A percentile compares a stretch with the other conserved stretches of the same genome.
Conservation (phyloP, 1,140 invertebrate species). For the Laupala kohalensis region DNA sequence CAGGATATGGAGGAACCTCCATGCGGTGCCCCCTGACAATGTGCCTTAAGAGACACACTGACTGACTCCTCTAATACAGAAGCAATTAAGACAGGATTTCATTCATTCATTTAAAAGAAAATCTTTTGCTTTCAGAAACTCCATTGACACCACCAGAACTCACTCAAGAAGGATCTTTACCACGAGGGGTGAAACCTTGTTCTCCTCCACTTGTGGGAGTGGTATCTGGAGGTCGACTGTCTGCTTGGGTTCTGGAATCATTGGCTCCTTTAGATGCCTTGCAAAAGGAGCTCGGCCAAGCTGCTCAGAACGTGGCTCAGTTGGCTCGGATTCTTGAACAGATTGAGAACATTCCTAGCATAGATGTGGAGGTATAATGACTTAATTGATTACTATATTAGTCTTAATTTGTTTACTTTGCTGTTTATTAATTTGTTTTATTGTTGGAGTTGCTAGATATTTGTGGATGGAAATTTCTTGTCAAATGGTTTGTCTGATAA, state of each 20-base stretch:
- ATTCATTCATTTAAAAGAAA: not conserved
- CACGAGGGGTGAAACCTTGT: constrained; percentile 23
- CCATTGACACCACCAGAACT: constrained; percentile 23
- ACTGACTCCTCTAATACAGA: too few relatives aligned
- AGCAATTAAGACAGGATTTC: not conserved
- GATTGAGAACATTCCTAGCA: constrained; percentile 25
- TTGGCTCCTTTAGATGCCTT: constrained; percentile 37
- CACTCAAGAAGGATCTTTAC: constrained; percentile 25
- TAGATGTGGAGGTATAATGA: constrained; percentile 5
- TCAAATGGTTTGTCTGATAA: too few relatives aligned
- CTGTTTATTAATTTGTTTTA: too few relatives aligned
- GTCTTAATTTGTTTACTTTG: too few relatives aligned
- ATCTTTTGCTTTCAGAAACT: constrained; percentile 22
- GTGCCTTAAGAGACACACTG: too few relatives aligned
- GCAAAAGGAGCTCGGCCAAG: constrained; percentile 42
- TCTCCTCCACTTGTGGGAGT: constrained; percentile 10
- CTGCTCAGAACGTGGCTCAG: constrained; percentile 49
- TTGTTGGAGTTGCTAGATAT: too few relatives aligned
- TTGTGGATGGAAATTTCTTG: too few relatives aligned
- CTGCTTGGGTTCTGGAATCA: constrained; percentile 34
- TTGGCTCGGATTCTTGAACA: constrained; percentile 41
- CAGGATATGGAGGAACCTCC: too few relatives aligned
- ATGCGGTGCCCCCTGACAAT: too few relatives aligned
- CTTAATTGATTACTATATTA: too few relatives aligned
- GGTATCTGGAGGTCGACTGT: constrained; percentile 18